A percentile compares a stretch with the other conserved stretches of the same genome.
Conservation (phyloP, 2,113 vertebrate species). For the Sebastes schlegelii region DNA sequence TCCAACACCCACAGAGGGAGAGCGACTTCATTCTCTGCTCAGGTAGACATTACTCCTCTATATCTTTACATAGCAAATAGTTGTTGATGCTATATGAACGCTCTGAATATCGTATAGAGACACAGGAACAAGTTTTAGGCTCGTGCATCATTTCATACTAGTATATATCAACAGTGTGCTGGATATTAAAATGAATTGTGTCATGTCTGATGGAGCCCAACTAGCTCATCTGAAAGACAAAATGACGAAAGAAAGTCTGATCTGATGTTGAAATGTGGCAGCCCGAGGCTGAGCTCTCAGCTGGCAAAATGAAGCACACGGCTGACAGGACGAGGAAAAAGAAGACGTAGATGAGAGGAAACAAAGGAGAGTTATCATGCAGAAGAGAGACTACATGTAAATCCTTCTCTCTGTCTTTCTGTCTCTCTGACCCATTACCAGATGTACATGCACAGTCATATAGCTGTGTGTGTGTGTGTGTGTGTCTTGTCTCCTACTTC, state of each 20-base stretch:
- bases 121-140: not conserved
- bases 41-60: too few relatives aligned
- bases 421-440: constrained; percentile 55
- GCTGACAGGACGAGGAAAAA: constrained; percentile 54
- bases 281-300: constrained; percentile 71
- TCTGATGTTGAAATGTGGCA: constrained; percentile 50
- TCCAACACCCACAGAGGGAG: too few relatives aligned
- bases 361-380: constrained; percentile 56
- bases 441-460: constrained; percentile 55
- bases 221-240: constrained; percentile 39
- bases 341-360: constrained; percentile 53
- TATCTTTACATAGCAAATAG: too few relatives aligned
- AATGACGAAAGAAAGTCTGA: constrained; percentile 47
- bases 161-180: constrained; percentile 3
- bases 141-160: not conserved
- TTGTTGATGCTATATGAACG: too few relatives aligned
- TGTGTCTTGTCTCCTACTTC: constrained; percentile 53
- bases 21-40: too few relatives aligned
- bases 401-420: constrained; percentile 48
- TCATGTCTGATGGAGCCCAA: constrained; percentile 42
- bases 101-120: not conserved
- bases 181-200: constrained; percentile 39
- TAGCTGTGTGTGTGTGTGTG: constrained; percentile 23
- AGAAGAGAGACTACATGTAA: constrained; percentile 54
- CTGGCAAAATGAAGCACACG: constrained; percentile 63